Percentiles rank a stretch among this genome's conserved stretches.
These are phyloP conservation scores for Clanis bilineata DNA, from an alignment of 2,888 invertebrate species.

Conservation along the genomic window DNA sequence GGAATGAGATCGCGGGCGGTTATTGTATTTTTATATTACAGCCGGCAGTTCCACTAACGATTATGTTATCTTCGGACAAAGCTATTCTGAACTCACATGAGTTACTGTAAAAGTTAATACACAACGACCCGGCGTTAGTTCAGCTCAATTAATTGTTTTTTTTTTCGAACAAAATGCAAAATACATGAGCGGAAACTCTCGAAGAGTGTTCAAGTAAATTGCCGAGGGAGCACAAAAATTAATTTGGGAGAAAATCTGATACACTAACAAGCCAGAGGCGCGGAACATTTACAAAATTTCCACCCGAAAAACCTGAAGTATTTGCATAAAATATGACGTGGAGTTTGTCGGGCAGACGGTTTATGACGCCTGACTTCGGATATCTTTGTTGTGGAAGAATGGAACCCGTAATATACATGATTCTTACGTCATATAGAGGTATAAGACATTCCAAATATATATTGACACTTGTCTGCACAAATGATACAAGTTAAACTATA, in stretches of 20 bases:
- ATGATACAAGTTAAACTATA: too few species aligned
- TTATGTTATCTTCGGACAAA: not conserved
- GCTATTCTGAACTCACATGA: not conserved
- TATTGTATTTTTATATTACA: conserved; percentile 11
- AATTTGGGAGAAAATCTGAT: conserved; percentile 6
- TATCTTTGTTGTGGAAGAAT: not conserved
- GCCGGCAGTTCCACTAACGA: conserved; percentile 10
- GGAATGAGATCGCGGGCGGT: not conserved
- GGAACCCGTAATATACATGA: not conserved
- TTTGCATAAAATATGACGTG: conserved; percentile 12
- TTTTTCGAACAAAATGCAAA: conserved; percentile 1
- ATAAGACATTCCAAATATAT: too few species aligned
- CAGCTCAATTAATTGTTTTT: not conserved
- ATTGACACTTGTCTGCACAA: too few species aligned
- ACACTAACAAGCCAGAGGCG: conserved; percentile 10
- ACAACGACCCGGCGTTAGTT: not conserved
- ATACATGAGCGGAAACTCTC: conserved; percentile 1
- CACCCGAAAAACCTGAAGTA: conserved; percentile 8
- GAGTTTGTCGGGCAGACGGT: conserved; percentile 2
- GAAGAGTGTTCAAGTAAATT: conserved; percentile 4
- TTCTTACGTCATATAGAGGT: too few species aligned
- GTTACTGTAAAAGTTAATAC: not conserved
- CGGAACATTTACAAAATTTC: conserved; percentile 2
- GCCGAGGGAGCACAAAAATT: not conserved
- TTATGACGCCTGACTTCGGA: not conserved